Evolutionary conservation across 2,113 vertebrate species (phyloP).

Genomic region (Mobula birostris): DNA sequence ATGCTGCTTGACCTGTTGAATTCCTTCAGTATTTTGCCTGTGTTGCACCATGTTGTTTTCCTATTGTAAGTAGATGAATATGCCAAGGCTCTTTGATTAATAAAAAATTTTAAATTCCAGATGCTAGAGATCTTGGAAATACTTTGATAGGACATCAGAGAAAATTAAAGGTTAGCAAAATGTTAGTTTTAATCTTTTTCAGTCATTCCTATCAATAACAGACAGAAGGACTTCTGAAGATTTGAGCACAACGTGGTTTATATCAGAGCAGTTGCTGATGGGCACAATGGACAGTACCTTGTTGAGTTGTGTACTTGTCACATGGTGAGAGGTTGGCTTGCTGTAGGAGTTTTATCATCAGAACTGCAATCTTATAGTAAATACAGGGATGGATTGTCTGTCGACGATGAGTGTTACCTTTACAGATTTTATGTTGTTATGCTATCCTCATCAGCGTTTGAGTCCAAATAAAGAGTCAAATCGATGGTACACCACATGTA

Average conservation of each 20-base stretch:
- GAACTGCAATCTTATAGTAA: neutral
- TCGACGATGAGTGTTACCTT: neutral
- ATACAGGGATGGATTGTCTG: neutral
- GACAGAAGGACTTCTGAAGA: neutral
- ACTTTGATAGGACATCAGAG: neutral
- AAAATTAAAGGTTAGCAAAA: too few relatives aligned
- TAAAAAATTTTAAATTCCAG: too few relatives aligned
- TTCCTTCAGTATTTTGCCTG: too few relatives aligned
- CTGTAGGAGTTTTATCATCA: neutral
- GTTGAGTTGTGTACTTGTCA: neutral
- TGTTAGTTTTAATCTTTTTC: neutral
- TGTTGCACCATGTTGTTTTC: too few relatives aligned
- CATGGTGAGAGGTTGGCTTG: neutral
- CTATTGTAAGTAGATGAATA: too few relatives aligned
- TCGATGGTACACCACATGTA: neutral
- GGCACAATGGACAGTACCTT: neutral
- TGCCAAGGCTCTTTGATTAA: neutral
- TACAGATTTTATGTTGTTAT: neutral
- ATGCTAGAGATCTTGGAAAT: too few relatives aligned
- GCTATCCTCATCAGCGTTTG: neutral
- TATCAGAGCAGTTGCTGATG: neutral
- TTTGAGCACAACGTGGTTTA: neutral
- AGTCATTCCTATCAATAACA: neutral
- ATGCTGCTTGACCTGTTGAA: too few relatives aligned
- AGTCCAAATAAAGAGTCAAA: neutral